Evolutionary conservation across 1,140 invertebrate genomes (phyloP), one percentile per base, ranked within the genome.

Genomic region (Hormaphis cornu): DNA sequence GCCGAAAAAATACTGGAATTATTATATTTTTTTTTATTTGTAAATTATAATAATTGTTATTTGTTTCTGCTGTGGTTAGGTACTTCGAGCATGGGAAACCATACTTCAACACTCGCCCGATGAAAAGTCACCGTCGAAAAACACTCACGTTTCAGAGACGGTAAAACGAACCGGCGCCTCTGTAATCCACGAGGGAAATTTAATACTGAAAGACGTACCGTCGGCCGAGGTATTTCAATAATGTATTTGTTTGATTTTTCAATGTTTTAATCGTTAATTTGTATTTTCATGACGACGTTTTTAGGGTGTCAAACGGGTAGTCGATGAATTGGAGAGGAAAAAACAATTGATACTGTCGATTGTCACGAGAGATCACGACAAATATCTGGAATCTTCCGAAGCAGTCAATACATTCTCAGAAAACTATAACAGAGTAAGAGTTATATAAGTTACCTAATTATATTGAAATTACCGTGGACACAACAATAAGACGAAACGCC

Each of bases 281-380:
- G n/a, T n/a, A n/a, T n/a, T n/a, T n/a, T n/a, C n/a, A n/a, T n/a
- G n/a, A n/a, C n/a, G n/a, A n/a, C n/a, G 42, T 61, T 66, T 20
- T 59, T 73, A 28, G 80, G 86, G 87, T 53, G 80, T 89, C 2
- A 84, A 82, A 75, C 77, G 81, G 63, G 82, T 80, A 4, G 82
- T 92, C 7, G 85, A 88, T 72, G 86, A 90, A 76, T 79, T 93
- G 71, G 87, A 92, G 78, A 86, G 86, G 72, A 82, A 84, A 61
- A 89, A 89, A 77, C 83, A 84, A 10, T 79, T 83, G 50, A 78
- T 92, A 35, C 80, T 85, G 69, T 80, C 84, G 56, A 78, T 85
- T 26, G 91, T 88, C 74, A 84, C 85, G 10, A 84, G 84, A 28
- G 84, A 88, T 73, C 83, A 82, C 69, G 87, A 89, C 76, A 86